phyloP scores from a whole-genome alignment of 2,113 vertebrate genomes.

The Pygoscelis antarcticus region DNA sequence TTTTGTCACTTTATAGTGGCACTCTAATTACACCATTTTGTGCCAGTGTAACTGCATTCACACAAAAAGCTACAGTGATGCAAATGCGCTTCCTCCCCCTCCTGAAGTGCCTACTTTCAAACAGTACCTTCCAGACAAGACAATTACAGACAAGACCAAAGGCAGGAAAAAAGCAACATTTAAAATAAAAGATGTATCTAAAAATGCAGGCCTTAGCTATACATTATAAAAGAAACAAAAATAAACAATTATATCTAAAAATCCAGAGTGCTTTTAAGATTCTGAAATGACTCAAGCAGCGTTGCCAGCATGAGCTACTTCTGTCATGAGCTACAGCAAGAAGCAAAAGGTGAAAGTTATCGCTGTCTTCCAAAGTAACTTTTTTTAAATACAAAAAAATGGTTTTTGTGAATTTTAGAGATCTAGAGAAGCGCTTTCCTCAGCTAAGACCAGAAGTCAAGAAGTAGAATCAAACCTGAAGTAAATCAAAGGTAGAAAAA shows the following conservation, averaged over 20 bases:
- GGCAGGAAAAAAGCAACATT: background rate
- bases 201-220: background rate
- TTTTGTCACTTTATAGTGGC: background rate
- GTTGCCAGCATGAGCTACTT: background rate
- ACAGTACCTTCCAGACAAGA: background rate
- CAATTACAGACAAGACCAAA: background rate
- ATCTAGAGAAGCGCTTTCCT: background rate
- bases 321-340: background rate
- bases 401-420: background rate
- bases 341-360: background rate
- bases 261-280: background rate
- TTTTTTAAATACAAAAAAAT: background rate
- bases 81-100: background rate
- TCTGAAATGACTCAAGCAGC: background rate
- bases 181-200: background rate
- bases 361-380: background rate
- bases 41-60: background rate
- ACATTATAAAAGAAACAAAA: background rate
- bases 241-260: background rate
- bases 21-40: background rate
- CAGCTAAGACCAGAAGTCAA: background rate
- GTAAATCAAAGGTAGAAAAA: background rate
- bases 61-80: background rate
- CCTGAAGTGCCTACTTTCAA: background rate
- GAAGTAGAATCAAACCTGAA: background rate